These are phyloP conservation scores for Ganaspis sp. DNA, from an alignment of 1,140 invertebrate genomes.

Conservation along the genomic window DNA sequence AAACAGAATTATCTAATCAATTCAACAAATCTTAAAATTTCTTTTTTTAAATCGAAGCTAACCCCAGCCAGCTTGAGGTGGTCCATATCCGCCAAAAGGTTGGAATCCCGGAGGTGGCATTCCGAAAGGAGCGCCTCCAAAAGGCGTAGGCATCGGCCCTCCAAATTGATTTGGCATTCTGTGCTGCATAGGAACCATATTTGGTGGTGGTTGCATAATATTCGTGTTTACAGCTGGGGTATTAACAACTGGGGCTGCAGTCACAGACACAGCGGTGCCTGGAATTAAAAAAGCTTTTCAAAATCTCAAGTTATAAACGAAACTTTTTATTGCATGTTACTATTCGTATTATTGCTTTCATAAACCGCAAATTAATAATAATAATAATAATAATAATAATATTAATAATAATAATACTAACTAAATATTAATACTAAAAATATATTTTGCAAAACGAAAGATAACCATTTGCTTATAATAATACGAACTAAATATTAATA, in stretches of 20 bases:
- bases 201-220: constrained; percentile 78
- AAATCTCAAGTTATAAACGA: no score
- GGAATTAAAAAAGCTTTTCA: constrained; percentile 24
- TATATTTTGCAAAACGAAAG: neutral
- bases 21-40: no score
- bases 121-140: constrained; percentile 81
- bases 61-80: constrained; percentile 73
- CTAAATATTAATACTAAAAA: no score
- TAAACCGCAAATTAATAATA: no score
- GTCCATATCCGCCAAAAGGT: constrained; percentile 73
- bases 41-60: constrained; percentile 34
- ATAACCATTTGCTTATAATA: no score
- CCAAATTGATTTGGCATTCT: constrained; percentile 79
- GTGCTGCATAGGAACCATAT: constrained; percentile 78
- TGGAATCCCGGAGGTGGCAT: constrained; percentile 82
- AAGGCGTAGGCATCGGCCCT: constrained; percentile 76
- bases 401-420: no score
- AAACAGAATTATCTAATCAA: no score
- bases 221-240: constrained; percentile 71
- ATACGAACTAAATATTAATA: no score
- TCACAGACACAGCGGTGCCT: constrained; percentile 58
- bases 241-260: constrained; percentile 67
- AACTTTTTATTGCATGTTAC: no score
- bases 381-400: no score
- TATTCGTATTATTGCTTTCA: no score